A percentile compares a stretch with the other conserved stretches of the same genome.
Evolutionary conservation across 2,888 invertebrate species (phyloP).

Genomic region (Chloromyia formosa): DNA sequence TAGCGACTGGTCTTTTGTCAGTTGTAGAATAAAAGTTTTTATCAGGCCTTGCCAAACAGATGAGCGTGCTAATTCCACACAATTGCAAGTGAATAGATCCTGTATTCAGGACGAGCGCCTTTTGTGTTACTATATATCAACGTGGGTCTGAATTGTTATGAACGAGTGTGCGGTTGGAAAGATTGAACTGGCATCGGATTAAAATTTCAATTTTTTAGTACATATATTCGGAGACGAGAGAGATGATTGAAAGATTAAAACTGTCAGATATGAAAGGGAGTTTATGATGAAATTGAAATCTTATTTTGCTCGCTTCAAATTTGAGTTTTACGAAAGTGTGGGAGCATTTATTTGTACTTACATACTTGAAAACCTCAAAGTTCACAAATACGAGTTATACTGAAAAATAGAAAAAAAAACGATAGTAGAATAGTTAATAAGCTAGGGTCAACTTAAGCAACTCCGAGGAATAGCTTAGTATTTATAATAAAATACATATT

Average conservation of each 20-base stretch:
- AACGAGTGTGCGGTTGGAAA: slow-evolving; percentile 21
- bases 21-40: slow-evolving; percentile 44
- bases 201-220: slow-evolving; percentile 19
- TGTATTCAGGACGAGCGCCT: slow-evolving; percentile 21
- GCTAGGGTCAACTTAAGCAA: too few species aligned
- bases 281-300: slow-evolving; percentile 21
- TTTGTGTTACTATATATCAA: slow-evolving; percentile 19
- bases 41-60: slow-evolving; percentile 45
- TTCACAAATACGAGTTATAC: too few species aligned
- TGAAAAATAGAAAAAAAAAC: too few species aligned
- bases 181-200: slow-evolving; percentile 31
- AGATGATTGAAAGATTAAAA: slow-evolving; percentile 31
- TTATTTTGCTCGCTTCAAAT: too few species aligned
- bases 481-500: too few species aligned
- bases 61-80: slow-evolving; percentile 46
- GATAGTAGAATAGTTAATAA: too few species aligned
- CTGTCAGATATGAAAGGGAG: slow-evolving; percentile 15
- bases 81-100: slow-evolving; percentile 40
- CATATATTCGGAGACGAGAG: neutral
- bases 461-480: too few species aligned
- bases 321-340: too few species aligned
- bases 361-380: too few species aligned
- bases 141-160: neutral
- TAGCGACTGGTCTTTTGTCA: slow-evolving; percentile 44
- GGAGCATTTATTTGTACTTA: too few species aligned